A percentile compares a stretch with the other conserved stretches of the same genome.
phyloP scores from a whole-genome alignment of 2,888 invertebrate species.

The Leptinotarsa haldemani region DNA sequence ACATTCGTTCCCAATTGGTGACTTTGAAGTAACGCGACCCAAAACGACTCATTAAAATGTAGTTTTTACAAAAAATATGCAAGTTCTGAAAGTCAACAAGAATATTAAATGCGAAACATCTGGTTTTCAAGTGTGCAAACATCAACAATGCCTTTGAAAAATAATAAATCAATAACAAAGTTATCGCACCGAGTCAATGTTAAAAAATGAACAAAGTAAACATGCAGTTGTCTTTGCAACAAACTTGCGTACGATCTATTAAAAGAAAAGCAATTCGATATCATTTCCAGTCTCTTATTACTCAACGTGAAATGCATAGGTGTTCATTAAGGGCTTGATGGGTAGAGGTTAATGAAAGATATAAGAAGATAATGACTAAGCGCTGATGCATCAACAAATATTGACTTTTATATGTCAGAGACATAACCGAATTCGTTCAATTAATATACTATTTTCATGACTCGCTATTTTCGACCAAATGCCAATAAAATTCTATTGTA shows the following conservation, averaged over 20 bases:
- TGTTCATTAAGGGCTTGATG: slow-evolving; percentile 1
- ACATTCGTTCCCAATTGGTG: not conserved
- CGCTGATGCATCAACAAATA: slow-evolving; percentile 10
- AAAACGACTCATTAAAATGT: not conserved
- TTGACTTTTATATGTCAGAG: not conserved
- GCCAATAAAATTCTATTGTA: no score
- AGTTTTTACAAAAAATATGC: not conserved
- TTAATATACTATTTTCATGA: not conserved
- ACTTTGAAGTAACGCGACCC: not conserved
- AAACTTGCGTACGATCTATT: no score
- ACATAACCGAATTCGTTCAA: not conserved
- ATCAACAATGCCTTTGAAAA: not conserved
- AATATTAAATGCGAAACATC: slow-evolving; percentile 2
- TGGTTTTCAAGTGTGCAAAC: not conserved
- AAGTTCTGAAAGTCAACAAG: not conserved
- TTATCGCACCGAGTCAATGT: not conserved
- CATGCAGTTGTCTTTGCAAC: not conserved
- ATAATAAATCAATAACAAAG: not conserved
- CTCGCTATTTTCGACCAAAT: no score
- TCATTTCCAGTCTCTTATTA: not conserved
- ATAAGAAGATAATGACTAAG: not conserved
- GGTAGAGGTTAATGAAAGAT: not conserved
- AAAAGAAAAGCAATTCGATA: no score
- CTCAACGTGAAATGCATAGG: not conserved
- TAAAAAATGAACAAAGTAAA: not conserved